Evolutionary conservation across 2,888 invertebrate genomes (phyloP).

Genomic region (Ormyrus rosae): DNA sequence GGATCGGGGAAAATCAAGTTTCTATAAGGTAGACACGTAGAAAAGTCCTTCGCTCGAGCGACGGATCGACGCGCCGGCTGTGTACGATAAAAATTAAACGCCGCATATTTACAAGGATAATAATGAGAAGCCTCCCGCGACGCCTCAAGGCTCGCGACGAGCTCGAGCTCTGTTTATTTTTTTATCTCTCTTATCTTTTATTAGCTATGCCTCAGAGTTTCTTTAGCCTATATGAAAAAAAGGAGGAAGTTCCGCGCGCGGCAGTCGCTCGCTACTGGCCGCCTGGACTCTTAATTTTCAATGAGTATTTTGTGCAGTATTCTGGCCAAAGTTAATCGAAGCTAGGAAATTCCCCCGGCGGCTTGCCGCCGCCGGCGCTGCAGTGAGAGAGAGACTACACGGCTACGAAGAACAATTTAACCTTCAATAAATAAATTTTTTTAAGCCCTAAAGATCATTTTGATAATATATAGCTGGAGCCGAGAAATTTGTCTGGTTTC

Average conservation of each 20-base stretch:
- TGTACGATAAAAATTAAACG: slow-evolving; percentile 53
- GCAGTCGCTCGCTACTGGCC: slow-evolving; percentile 72
- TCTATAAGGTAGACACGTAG: slow-evolving; percentile 61
- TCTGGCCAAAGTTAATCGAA: slow-evolving; percentile 49
- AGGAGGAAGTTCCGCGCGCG: slow-evolving; percentile 65
- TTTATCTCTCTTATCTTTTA: slow-evolving; percentile 12
- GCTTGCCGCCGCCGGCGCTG: too few relatives aligned
- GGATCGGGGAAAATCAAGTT: slow-evolving; percentile 60
- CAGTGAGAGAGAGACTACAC: too few relatives aligned
- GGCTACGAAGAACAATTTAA: slow-evolving; percentile 8
- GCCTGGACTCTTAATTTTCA: slow-evolving; percentile 58
- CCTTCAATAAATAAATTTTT: slow-evolving; percentile 50
- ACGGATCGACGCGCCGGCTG: slow-evolving; percentile 49
- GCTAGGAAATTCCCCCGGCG: slow-evolving; percentile 20
- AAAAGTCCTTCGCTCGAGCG: slow-evolving; percentile 61
- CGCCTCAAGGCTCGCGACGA: slow-evolving; percentile 1
- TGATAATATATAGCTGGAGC: not conserved
- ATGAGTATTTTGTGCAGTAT: slow-evolving; percentile 57
- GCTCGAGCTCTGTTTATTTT: slow-evolving; percentile 22
- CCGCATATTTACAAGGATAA: slow-evolving; percentile 50
- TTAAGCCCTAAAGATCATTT: not conserved
- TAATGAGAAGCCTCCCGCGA: slow-evolving; percentile 37
- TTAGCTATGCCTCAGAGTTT: not conserved
- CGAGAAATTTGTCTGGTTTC: slow-evolving; percentile 41
- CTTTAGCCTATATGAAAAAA: slow-evolving; percentile 44